Evolutionary conservation across 1,140 invertebrate species (phyloP), one percentile per base, ranked within the genome.

Genomic region (Bicyclus anynana): DNA sequence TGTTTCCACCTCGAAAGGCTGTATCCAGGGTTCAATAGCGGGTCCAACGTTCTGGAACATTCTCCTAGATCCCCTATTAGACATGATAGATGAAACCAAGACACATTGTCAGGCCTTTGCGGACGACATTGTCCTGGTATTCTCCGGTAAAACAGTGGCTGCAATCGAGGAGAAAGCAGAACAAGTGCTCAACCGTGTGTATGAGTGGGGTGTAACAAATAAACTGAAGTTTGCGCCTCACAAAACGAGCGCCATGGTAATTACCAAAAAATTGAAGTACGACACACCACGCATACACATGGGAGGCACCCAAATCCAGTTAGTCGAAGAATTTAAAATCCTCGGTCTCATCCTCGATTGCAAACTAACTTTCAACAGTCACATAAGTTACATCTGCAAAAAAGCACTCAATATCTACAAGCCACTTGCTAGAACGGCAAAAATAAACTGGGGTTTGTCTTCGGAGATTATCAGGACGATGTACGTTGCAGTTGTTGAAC

Each of bases 401-500:
- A 60, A 61, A 20, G 63, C 51, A 2, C 1, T 35, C 5, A 18
- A 38, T 0, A 47, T 65, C 0, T 62, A 55, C 16, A 51, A 53
- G 14, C 26, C 38, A n/a, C 20, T 66, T 6, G 3, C 46, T 1
- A 46, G 48, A 38, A 47, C 63, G 0, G 63, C 55, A 0, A 61
- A 23, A 40, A 16, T 35, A 0, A 61, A 23, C 4, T 66, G 59
- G 63, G 63, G 59, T 0, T 35, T 66, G 1, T 13, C 60, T 10
- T 44, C 66, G 1, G 61, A 62, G 26, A 16, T 67, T 0, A 48
- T 60, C 1, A 37, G 46, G 2, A 50, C 16, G 0, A 66, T 72
- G 2, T 69, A 66, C 17, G 46, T 17, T 0, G 59, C 63, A 1
- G 42, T 37, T 0, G 37, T 72, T 1, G 65, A 72, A 18, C 69